Evolutionary conservation across 2,888 invertebrate genomes (phyloP).

Genomic region (Hermaeophaga mercurialis): DNA sequence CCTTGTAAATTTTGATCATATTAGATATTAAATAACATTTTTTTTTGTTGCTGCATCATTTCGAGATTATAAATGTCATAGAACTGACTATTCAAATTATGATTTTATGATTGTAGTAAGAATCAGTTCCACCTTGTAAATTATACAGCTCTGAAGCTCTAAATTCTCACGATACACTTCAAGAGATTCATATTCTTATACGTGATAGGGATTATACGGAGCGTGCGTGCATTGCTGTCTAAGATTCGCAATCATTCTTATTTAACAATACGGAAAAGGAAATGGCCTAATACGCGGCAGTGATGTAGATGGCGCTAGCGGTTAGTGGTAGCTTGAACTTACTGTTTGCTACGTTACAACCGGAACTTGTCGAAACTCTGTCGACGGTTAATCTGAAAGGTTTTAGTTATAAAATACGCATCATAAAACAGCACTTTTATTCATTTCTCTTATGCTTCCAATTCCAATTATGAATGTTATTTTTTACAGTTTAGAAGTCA

Average conservation of each 20-base stretch:
- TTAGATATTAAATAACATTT: no score
- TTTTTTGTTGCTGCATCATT: no score
- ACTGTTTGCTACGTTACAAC: slow-evolving; percentile 12
- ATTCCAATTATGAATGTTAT: not conserved
- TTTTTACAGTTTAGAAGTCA: not conserved
- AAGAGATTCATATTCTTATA: not conserved
- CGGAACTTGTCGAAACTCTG: slow-evolving; percentile 13
- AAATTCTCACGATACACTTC: not conserved
- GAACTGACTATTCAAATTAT: no score
- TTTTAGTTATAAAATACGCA: slow-evolving; percentile 17
- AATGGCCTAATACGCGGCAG: slow-evolving; percentile 20
- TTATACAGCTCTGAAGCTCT: no score
- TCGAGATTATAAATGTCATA: no score
- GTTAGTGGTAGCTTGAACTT: slow-evolving; percentile 12
- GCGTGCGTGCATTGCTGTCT: slow-evolving; percentile 16
- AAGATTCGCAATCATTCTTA: slow-evolving; percentile 24
- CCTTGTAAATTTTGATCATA: no score
- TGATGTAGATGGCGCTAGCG: slow-evolving; percentile 9
- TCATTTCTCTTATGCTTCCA: not conserved
- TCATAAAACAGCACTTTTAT: slow-evolving; percentile 13
- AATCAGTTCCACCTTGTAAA: no score
- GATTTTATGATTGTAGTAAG: no score
- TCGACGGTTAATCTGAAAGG: slow-evolving; percentile 4
- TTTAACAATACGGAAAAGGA: slow-evolving; percentile 29
- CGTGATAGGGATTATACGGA: slow-evolving; percentile 17